These are phyloP conservation scores for Betta splendens DNA, from an alignment of 2,797 vertebrate species.

Conservation along the genomic window DNA sequence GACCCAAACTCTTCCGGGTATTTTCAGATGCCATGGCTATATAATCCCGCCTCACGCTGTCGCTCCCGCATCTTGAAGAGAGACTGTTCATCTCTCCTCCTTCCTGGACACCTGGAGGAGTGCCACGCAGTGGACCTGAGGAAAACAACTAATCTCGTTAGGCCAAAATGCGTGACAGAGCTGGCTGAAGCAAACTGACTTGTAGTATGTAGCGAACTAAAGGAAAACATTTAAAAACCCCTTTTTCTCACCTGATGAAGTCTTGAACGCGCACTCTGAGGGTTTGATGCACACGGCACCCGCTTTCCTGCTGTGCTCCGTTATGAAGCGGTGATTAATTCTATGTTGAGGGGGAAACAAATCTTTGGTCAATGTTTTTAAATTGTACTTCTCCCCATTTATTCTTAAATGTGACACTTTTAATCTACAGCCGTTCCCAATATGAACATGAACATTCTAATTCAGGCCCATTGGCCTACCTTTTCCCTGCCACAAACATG, in stretches of 20 bases:
- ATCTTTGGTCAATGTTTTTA: too few species aligned
- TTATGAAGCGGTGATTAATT: slow-evolving; percentile 88
- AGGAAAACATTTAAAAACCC: too few species aligned
- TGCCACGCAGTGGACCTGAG: slow-evolving; percentile 87
- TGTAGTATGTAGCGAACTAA: too few species aligned
- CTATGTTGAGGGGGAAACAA: slow-evolving; percentile 66
- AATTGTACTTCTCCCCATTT: too few species aligned
- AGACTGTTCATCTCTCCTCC: slow-evolving; percentile 85
- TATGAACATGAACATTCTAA: too few species aligned
- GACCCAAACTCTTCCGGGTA: slow-evolving; percentile 32
- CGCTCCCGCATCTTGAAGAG: slow-evolving; percentile 25
- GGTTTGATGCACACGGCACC: slow-evolving; percentile 89
- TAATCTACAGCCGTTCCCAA: too few species aligned
- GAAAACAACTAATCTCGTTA: slow-evolving; percentile 2
- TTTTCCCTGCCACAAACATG: slow-evolving; percentile 89
- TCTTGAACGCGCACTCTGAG: slow-evolving; percentile 91
- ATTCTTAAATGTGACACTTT: too few species aligned
- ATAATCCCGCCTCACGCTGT: slow-evolving; percentile 35
- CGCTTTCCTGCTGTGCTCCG: slow-evolving; percentile 87
- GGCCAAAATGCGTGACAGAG: too few species aligned
- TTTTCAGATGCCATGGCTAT: slow-evolving; percentile 25
- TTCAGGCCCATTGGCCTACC: slow-evolving; percentile 51
- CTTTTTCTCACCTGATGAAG: slow-evolving; percentile 84
- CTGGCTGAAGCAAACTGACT: too few species aligned
- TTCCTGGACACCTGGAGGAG: slow-evolving; percentile 87